Evolutionary conservation across 2,113 vertebrate species (phyloP), one percentile per base, ranked within the genome.

Genomic region (Dermatemys mawii): DNA sequence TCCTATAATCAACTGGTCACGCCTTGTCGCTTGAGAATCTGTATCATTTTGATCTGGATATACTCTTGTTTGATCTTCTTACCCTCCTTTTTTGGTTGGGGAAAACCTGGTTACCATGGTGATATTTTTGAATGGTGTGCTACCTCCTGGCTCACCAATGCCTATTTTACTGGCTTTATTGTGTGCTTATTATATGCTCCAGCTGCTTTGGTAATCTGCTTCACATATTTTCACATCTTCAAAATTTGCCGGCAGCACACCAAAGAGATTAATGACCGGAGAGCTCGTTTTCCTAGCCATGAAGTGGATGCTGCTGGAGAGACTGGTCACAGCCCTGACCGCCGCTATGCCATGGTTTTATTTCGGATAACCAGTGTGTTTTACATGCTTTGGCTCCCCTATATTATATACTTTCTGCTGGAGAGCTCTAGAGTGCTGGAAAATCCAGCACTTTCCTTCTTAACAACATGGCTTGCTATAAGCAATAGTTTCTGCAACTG

Each of bases 401-500:
- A 99, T 94, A 99, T 99, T 95, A 99, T 99, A 84, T 99, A 99
- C 97, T 99, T 99, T 92, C 98, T 99, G 89, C 97, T 99, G 87
- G 99, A 99, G 97, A 99, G 99, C 97, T 99, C 99, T 27, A 98
- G 99, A 78, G 98, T 99, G 67, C 96, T 99, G 96, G 98, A 99
- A 63, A 99, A 98, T 94, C 98, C 99, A 2, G 98, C 99, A 0
- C 97, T 99, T 81, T 99, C 99, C 89, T 99, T 99, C 96, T 97
- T 99, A 89, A 99, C 99, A 2, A 99, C 99, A 2, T 99, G 99
- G 99, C 98, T 99, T 87, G 99, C 99, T 93, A 99, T 99, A 97
- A 99, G 99, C 98, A 99, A 99, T 98, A 99, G 99, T 98, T 99
- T 99, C 98, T 99, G 99, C 97, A 99, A 99, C 98, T 99, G 99